Conservation (phyloP, 1,140 invertebrate species). For the Gonatopus flavifemur region DNA sequence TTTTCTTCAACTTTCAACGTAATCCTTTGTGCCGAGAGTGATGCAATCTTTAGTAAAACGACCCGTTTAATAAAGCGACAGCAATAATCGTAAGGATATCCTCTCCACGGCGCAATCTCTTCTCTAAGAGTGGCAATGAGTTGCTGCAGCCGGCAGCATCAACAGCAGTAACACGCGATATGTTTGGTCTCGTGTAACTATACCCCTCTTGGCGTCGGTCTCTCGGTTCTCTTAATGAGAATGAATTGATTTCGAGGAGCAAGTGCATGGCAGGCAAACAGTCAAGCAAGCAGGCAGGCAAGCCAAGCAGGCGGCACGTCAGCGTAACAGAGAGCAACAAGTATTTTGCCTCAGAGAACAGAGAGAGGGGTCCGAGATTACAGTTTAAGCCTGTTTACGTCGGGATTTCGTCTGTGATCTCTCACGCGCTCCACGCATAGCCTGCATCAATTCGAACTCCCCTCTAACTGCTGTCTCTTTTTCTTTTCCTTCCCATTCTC, state of each 20-base stretch:
- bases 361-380: conserved; percentile 28
- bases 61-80: no score
- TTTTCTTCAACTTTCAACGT: no score
- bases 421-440: conserved; percentile 33
- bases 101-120: no score
- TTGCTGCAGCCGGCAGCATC: no score
- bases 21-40: no score
- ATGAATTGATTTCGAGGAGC: conserved; percentile 32
- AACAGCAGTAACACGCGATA: no score
- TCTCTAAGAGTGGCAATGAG: conserved; percentile 3
- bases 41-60: no score
- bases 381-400: conserved; percentile 42
- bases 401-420: conserved; percentile 37
- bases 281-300: no score
- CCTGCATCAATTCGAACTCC: conserved; percentile 25
- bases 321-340: conserved; percentile 32
- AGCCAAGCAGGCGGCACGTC: conserved; percentile 15
- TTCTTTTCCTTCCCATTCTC: conserved; percentile 10
- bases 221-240: conserved; percentile 28
- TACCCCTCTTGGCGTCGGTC: conserved; percentile 26
- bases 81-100: no score
- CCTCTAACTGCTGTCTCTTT: conserved; percentile 19
- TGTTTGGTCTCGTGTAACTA: no score
- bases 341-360: conserved; percentile 18
- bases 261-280: conserved; percentile 23